These are phyloP conservation scores for Temnothorax curvispinosus DNA, from an alignment of 1,140 invertebrate species.

Conservation along the genomic window DNA sequence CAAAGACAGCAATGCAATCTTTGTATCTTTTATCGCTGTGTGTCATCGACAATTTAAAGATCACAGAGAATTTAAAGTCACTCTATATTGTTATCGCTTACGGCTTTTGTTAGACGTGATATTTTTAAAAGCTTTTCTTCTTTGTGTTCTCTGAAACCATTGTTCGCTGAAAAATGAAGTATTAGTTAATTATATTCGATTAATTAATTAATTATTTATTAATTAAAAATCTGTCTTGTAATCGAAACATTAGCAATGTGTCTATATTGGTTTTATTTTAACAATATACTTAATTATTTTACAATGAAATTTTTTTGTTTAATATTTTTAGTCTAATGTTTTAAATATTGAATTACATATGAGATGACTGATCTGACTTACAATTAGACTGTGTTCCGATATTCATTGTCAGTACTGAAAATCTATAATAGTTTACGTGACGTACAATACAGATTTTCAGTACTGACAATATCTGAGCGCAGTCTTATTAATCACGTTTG, in stretches of 20 bases:
- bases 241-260: not conserved
- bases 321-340: not conserved
- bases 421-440: too few species aligned
- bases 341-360: slow-evolving; percentile 4
- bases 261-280: slow-evolving; percentile 1
- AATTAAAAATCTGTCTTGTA: not conserved
- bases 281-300: not conserved
- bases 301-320: not conserved
- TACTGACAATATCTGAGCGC: too few species aligned
- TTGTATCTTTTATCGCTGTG: not conserved
- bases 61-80: not conserved
- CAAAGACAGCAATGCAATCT: not conserved
- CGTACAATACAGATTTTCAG: too few species aligned
- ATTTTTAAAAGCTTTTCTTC: not conserved
- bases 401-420: too few species aligned
- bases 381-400: too few species aligned
- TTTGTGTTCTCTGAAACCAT: not conserved
- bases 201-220: not conserved
- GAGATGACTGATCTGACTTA: not conserved
- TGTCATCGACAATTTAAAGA: not conserved
- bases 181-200: slow-evolving; percentile 7
- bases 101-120: not conserved
- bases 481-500: not conserved
- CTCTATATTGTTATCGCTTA: not conserved
- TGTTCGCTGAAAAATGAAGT: not conserved